Conservation (phyloP, 2,888 invertebrate genomes). For the Clostera curtula region DNA sequence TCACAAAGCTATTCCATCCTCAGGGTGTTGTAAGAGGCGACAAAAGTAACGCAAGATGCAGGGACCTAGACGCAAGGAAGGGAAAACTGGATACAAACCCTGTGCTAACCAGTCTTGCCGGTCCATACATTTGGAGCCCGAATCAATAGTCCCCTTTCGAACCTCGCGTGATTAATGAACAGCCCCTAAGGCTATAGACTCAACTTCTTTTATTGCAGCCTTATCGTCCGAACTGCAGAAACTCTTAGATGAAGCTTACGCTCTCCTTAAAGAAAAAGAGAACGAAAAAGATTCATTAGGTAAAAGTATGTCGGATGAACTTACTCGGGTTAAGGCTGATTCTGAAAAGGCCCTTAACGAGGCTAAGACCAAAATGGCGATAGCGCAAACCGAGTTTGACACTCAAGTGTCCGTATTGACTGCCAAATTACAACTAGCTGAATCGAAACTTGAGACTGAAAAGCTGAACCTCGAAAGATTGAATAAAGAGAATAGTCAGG, state of each 20-base stretch:
- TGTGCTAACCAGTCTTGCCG: no score
- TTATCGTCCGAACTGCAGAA: slow-evolving; percentile 67
- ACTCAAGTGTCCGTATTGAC: slow-evolving; percentile 73
- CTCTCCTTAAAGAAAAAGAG: slow-evolving; percentile 67
- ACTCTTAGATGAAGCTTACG: slow-evolving; percentile 67
- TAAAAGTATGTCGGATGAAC: slow-evolving; percentile 67
- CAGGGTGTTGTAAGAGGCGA: neutral
- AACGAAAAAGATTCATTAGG: slow-evolving; percentile 66
- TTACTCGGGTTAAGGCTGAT: slow-evolving; percentile 60
- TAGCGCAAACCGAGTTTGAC: slow-evolving; percentile 77
- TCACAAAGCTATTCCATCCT: no score
- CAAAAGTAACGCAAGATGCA: neutral
- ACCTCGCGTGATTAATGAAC: no score
- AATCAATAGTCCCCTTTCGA: no score
- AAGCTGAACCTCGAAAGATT: slow-evolving; percentile 63
- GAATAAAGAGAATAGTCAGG: slow-evolving; percentile 64
- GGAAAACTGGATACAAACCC: no score
- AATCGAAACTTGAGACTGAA: slow-evolving; percentile 63
- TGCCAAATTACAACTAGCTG: slow-evolving; percentile 68
- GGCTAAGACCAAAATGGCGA: slow-evolving; percentile 78
- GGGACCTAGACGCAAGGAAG: no score
- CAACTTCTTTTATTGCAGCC: slow-evolving; percentile 40
- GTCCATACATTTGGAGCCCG: no score
- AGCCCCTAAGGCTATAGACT: no score
- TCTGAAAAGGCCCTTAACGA: slow-evolving; percentile 66